Evolutionary conservation across 2,888 invertebrate species (phyloP).

Genomic region (Drosophila recens): DNA sequence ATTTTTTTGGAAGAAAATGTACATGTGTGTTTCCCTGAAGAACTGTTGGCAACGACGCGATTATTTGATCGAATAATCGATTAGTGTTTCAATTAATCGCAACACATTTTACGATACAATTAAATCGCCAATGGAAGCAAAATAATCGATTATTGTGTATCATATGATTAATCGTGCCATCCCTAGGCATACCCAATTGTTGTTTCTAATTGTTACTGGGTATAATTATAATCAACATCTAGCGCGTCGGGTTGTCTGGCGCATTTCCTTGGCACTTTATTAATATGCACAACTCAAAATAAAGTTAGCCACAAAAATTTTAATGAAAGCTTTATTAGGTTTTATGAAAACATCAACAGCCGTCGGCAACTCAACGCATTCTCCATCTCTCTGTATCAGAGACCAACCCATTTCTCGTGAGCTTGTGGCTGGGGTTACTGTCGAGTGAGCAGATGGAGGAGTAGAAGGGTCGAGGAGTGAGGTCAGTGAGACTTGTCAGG

Average conservation of each 20-base stretch:
- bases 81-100: too few relatives aligned
- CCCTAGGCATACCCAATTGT: neutral
- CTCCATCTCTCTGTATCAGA: conserved; percentile 7
- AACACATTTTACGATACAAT: too few relatives aligned
- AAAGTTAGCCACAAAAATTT: conserved; percentile 58
- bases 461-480: neutral
- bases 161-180: too few relatives aligned
- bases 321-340: conserved; percentile 72
- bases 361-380: conserved; percentile 20
- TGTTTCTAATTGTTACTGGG: neutral
- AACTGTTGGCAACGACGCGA: too few relatives aligned
- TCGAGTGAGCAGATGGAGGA: neutral
- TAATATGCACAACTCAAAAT: conserved; percentile 62
- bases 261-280: conserved; percentile 55
- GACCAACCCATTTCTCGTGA: conserved; percentile 10
- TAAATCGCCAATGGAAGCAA: too few relatives aligned
- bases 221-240: conserved; percentile 19
- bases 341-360: conserved; percentile 60
- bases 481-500: conserved; percentile 44
- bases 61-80: too few relatives aligned
- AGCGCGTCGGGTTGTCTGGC: conserved; percentile 39
- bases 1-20: too few relatives aligned
- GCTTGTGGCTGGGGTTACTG: conserved; percentile 6
- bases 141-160: too few relatives aligned
- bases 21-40: too few relatives aligned